Evolutionary conservation across 1,140 invertebrate genomes (phyloP), one percentile per base, ranked within the genome.

Genomic region (Drosophila sechellia): DNA sequence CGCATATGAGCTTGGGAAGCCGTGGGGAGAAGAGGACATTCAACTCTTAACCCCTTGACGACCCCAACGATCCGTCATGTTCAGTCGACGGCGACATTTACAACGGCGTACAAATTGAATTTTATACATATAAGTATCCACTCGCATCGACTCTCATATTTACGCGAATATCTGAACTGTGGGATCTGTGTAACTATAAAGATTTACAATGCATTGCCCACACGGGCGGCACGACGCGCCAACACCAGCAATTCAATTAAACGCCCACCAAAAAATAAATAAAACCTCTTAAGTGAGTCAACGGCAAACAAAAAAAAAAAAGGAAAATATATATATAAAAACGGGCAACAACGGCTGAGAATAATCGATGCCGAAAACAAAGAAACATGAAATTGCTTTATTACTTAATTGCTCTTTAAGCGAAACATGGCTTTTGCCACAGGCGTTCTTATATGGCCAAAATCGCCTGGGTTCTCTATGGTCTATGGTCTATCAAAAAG

Each of bases 311-410:
- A n/a, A n/a, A n/a, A 45, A 65, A 6, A 15, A 10, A 58, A 20
- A 61, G 48, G 22, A 53, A 72, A 17, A 31, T 31, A 31, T 8
- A 31, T 8, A 31, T 31, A 31, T 31, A 27, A 27, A 31, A 31
- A 31, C 8, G 54, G 66, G 42, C 45, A 52, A 60, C 55, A 61
- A 55, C 61, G 71, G 66, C 66, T 75, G 52, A 81, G 72, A 83
- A 84, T 89, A 83, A 83, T 83, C 84, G 83, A 81, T 50, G 66
- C 60, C 58, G 69, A 87, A 86, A 78, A 87, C 83, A 87, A 87
- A 87, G 81, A 79, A 87, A 87, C 83, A 87, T 81, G 83, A 89
- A 87, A 87, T 87, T 87, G 83, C 83, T 87, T 87, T 87, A 87
- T 89, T 87, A 87, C 83, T 87, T 87, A 87, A 87, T 87, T 87